Percentiles rank a stretch among this genome's conserved stretches.
phyloP scores from a whole-genome alignment of 2,797 vertebrate genomes.

The Melanotaenia maccullochi region DNA sequence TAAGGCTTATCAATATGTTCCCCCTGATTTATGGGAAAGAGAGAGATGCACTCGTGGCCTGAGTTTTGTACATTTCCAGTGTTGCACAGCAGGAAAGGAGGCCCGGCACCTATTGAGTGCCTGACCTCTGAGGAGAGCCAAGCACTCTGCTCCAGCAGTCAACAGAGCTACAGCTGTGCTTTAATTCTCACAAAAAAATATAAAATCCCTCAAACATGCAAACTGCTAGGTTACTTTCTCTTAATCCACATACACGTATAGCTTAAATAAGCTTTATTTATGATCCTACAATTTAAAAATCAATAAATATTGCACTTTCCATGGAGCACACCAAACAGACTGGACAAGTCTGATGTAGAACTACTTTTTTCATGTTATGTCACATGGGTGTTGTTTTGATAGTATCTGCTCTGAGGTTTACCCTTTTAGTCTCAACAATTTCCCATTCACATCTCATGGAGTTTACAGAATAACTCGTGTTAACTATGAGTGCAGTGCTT shows the following conservation, averaged over 20 bases:
- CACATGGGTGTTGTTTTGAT: neutral
- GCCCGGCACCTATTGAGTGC: conserved; percentile 58
- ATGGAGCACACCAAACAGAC: neutral
- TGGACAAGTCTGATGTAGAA: neutral
- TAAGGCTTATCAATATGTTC: conserved; percentile 14
- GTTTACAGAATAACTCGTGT: conserved; percentile 45
- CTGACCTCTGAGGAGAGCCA: conserved; percentile 67
- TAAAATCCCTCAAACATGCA: conserved; percentile 20
- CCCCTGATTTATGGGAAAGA: conserved; percentile 30
- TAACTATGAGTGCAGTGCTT: conserved; percentile 21
- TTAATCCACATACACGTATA: neutral
- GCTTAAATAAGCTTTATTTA: neutral
- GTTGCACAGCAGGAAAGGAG: conserved; percentile 68
- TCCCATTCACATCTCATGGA: conserved; percentile 16
- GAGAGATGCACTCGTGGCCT: conserved; percentile 22
- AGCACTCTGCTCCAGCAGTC: conserved; percentile 50
- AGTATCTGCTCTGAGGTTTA: conserved; percentile 24
- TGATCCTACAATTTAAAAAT: neutral
- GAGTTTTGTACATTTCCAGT: conserved; percentile 57
- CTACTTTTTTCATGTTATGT: neutral
- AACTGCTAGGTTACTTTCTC: neutral
- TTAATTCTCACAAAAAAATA: conserved; percentile 43
- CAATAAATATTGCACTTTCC: neutral
- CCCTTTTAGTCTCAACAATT: conserved; percentile 2
- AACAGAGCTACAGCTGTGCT: conserved; percentile 70